A percentile compares a stretch with the other conserved stretches of the same genome.
phyloP scores from a whole-genome alignment of 1,140 invertebrate genomes.

The Brachionus angularis region DNA sequence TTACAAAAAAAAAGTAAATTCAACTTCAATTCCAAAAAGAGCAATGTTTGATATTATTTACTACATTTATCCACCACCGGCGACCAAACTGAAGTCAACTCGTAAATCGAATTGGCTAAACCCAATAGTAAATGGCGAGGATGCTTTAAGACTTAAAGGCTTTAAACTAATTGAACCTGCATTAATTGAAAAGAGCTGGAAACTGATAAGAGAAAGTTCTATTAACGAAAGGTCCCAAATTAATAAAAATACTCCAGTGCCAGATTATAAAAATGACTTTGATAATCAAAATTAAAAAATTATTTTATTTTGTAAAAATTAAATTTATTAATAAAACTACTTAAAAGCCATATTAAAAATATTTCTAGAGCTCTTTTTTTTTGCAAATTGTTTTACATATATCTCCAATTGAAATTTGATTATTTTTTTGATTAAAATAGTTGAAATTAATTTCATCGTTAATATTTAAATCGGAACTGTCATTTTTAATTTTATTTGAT shows the following conservation, averaged over 20 bases:
- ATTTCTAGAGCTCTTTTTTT: too few species aligned
- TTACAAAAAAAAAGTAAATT: conserved; percentile 46
- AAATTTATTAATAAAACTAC: too few species aligned
- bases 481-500: too few species aligned
- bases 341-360: too few species aligned
- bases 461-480: too few species aligned
- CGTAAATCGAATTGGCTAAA: conserved; percentile 56
- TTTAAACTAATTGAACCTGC: conserved; percentile 29
- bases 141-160: conserved; percentile 51
- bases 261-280: conserved; percentile 10
- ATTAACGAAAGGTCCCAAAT: background rate
- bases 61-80: conserved; percentile 53
- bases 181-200: conserved; percentile 13
- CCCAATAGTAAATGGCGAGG: conserved; percentile 56
- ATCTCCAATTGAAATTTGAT: too few species aligned
- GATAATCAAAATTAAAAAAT: background rate
- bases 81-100: conserved; percentile 48
- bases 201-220: conserved; percentile 7
- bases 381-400: too few species aligned
- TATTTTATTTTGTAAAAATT: too few species aligned
- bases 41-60: conserved; percentile 53
- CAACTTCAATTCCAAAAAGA: conserved; percentile 49
- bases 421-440: too few species aligned
- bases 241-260: conserved; percentile 32
- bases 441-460: too few species aligned